Percentiles rank a stretch among this genome's conserved stretches.
These are phyloP conservation scores for Drosophila ananassae DNA, from an alignment of 1,140 invertebrate genomes.

Conservation along the genomic window DNA sequence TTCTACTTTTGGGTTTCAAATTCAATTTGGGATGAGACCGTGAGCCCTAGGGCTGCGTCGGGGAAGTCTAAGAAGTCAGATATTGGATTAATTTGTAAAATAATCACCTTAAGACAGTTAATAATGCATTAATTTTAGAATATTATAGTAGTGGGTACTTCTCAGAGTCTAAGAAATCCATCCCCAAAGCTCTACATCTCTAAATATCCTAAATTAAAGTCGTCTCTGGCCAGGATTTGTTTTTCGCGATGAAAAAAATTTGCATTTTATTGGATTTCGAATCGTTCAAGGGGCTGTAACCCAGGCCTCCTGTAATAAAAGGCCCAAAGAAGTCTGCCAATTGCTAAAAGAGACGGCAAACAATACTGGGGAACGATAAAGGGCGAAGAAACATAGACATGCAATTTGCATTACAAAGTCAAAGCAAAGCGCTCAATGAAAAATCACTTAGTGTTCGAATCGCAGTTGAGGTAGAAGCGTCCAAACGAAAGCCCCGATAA, in stretches of 20 bases:
- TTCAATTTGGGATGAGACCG: slow-evolving; percentile 9
- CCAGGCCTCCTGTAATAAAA: slow-evolving; percentile 17
- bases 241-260: slow-evolving; percentile 65
- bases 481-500: slow-evolving; percentile 18
- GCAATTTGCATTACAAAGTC: slow-evolving; percentile 77
- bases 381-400: slow-evolving; percentile 21
- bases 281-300: slow-evolving; percentile 33
- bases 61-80: neutral
- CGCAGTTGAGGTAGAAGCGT: slow-evolving; percentile 33
- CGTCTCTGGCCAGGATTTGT: slow-evolving; percentile 45
- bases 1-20: slow-evolving; percentile 11
- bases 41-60: neutral
- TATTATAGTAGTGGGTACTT: neutral
- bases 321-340: slow-evolving; percentile 19
- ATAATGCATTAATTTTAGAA: neutral
- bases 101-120: neutral
- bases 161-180: neutral
- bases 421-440: slow-evolving; percentile 52
- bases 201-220: slow-evolving; percentile 8
- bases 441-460: slow-evolving; percentile 67
- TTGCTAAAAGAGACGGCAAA: neutral
- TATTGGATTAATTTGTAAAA: neutral
- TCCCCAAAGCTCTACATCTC: neutral
- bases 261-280: slow-evolving; percentile 74
- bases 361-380: slow-evolving; percentile 2